Evolutionary conservation across 2,797 vertebrate species (phyloP), one percentile per base, ranked within the genome.

Genomic region (Melanotaenia nigrans): DNA sequence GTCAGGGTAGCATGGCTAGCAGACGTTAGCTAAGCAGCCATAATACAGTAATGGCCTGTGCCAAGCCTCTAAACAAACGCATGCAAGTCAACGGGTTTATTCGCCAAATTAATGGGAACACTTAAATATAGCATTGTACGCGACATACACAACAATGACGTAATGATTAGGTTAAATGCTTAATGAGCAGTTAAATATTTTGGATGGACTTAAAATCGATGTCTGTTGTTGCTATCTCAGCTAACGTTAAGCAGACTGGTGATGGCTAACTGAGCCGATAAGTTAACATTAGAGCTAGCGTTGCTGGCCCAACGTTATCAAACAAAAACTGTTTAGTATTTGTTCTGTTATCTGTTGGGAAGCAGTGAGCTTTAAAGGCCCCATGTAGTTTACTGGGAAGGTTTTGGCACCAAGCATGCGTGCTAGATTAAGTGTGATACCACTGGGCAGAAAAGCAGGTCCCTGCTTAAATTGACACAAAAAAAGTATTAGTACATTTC

Each of bases 11-110:
- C 85, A 70, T 79, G 71, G 87, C 86, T 92, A 92, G 76, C 87
- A 77, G 68, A 35, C 78, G 81, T 70, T 85, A 86, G 91, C 87
- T 61, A 55, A 61, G 69, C 63, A 74, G 90, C 83, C 60, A 30
- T 62, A 64, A 65, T 53, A 77, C 69, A 86, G 79, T 59, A 78
- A 75, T 87, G 92, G 92, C 91, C 92, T 86, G 65, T 65, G 69
- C 78, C 47, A 24, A 53, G 74, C 78, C 78, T 87, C 30, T 65
- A 49, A 53, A 62, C 45, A 60, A 57, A 38, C 40, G 71, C 75
- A 51, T 72, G 62, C 45, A 77, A 75, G 64, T 63, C 66, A 49
- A 51, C 73, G 28, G 38, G 2, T 79, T 40, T 60, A 60, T 69
- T 59, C 49, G 6, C 24, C 3, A 38, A 16, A 56, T 49, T 36